Evolutionary conservation across 2,113 vertebrate species (phyloP).

Genomic region (Lagenorhynchus albirostris): DNA sequence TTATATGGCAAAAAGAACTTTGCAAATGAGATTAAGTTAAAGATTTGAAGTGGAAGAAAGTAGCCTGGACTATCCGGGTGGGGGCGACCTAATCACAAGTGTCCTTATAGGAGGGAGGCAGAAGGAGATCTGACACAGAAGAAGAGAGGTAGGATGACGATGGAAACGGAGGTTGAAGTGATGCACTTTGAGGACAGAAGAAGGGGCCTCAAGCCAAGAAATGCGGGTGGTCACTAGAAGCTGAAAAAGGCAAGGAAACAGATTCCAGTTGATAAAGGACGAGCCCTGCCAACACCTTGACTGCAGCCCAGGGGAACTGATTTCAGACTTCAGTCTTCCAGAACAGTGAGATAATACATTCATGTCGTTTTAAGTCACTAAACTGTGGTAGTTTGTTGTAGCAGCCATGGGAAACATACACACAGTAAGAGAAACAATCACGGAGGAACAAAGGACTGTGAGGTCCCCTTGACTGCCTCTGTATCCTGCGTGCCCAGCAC

Average conservation of each 20-base stretch:
- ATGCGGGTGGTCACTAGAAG: too few species aligned
- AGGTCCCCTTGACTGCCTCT: neutral
- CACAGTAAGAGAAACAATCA: neutral
- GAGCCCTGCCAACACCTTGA: neutral
- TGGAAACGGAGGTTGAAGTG: neutral
- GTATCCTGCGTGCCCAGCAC: neutral
- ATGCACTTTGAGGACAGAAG: fast-evolving
- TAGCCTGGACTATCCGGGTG: neutral
- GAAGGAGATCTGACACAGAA: neutral
- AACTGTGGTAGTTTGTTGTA: too few species aligned
- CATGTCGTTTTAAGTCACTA: neutral
- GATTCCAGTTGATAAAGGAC: neutral
- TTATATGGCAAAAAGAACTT: neutral
- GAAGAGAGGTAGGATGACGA: neutral
- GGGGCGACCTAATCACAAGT: neutral
- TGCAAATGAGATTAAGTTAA: neutral
- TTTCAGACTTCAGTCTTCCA: neutral
- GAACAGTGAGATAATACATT: neutral
- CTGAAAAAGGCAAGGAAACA: neutral
- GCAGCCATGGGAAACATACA: neutral
- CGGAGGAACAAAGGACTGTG: neutral
- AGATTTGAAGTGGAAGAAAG: neutral
- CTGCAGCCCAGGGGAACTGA: neutral
- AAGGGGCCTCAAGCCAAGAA: neutral
- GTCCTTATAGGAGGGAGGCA: neutral